Conservation (phyloP, 2,113 vertebrate genomes). For the Trichomycterus rosablanca region DNA sequence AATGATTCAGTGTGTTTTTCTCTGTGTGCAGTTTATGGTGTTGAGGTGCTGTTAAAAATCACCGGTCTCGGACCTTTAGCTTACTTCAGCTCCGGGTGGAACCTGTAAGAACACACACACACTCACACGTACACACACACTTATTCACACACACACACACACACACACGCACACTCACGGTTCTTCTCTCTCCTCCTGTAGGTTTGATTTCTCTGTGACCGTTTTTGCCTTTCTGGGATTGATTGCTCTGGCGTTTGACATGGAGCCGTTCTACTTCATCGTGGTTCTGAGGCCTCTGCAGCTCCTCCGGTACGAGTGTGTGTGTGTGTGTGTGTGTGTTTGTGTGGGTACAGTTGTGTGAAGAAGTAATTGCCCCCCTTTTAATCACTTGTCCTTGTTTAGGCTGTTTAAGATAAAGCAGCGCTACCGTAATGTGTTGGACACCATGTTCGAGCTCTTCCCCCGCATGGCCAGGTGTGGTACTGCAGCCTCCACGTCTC, state of each 20-base stretch:
- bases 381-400: conserved; percentile 6
- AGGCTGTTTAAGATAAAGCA: conserved; percentile 96
- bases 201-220: conserved; percentile 94
- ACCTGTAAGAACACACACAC: conserved; percentile 78
- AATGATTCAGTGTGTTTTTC: too few species aligned
- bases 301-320: conserved; percentile 77
- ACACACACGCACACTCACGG: not conserved
- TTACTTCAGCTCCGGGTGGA: conserved; percentile 96
- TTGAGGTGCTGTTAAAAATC: conserved; percentile 89
- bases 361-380: not conserved
- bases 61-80: conserved; percentile 86
- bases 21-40: conserved; percentile 72
- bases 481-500: not conserved
- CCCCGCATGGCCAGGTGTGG: conserved; percentile 91
- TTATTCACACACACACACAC: not conserved
- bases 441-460: conserved; percentile 96
- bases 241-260: conserved; percentile 83
- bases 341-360: not conserved
- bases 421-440: conserved; percentile 90
- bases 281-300: conserved; percentile 90
- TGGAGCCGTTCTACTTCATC: conserved; percentile 96
- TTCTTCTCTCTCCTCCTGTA: conserved; percentile 44
- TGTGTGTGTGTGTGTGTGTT: conserved; percentile 3
- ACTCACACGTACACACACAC: not conserved
- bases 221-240: conserved; percentile 90